Percentiles rank a stretch among this genome's conserved stretches.
phyloP scores from a whole-genome alignment of 1,140 invertebrate species.

The Pseudomyrmex sp. region DNA sequence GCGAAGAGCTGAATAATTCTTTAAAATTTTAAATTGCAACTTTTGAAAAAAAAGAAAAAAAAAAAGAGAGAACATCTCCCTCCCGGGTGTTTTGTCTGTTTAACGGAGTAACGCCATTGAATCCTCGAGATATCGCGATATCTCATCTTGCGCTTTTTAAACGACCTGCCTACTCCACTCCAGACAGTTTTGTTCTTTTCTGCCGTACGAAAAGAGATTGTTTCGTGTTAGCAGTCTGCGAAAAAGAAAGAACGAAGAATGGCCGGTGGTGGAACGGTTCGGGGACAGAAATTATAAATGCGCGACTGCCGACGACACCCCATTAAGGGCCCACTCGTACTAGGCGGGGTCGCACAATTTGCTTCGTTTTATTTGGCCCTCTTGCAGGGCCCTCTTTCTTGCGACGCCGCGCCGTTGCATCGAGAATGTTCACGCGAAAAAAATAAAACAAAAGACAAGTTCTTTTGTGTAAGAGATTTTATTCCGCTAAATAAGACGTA shows the following conservation, averaged over 20 bases:
- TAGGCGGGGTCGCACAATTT: no score
- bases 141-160: constrained; percentile 72
- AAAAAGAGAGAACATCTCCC: not conserved
- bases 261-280: not conserved
- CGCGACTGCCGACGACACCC: constrained; percentile 76
- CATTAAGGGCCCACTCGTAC: constrained; percentile 56
- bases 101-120: constrained; percentile 56
- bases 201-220: constrained; percentile 73
- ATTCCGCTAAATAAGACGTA: not conserved
- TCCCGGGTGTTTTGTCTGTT: not conserved
- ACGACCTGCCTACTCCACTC: constrained; percentile 57
- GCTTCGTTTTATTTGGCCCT: constrained; percentile 6
- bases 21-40: constrained; percentile 16
- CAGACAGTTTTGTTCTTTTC: constrained; percentile 74
- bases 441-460: constrained; percentile 67
- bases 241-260: constrained; percentile 43
- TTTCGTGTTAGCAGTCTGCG: constrained; percentile 70
- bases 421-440: constrained; percentile 64
- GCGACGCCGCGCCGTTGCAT: constrained; percentile 71
- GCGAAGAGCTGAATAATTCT: not conserved
- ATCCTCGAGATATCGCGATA: constrained; percentile 67
- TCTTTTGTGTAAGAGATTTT: constrained; percentile 6
- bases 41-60: not conserved
- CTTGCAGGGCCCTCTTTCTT: constrained; percentile 66
- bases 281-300: constrained; percentile 76